Conservation (phyloP, 2,113 vertebrate species). For the Fregata magnificens region DNA sequence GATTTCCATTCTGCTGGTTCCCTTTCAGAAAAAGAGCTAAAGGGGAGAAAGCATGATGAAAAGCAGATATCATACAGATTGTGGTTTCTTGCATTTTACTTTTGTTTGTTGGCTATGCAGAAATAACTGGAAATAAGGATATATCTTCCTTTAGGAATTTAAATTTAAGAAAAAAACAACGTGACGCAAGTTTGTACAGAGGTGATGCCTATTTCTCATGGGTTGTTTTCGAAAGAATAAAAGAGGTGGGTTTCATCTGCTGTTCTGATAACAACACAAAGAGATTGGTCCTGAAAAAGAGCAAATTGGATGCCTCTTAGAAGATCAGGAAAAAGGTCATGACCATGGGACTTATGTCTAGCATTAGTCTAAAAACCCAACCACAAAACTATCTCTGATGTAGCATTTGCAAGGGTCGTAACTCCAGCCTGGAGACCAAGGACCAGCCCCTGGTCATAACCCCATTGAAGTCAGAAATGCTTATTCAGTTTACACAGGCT, state of each 20-base stretch:
- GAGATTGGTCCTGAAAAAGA: background rate
- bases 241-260: background rate
- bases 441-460: background rate
- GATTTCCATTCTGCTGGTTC: background rate
- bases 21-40: slow-evolving; percentile 2
- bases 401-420: background rate
- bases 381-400: background rate
- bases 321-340: background rate
- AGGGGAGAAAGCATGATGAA: background rate
- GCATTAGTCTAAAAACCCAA: background rate
- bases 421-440: background rate
- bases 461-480: background rate
- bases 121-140: background rate
- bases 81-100: background rate
- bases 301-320: background rate
- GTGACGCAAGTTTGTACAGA: rapidly evolving
- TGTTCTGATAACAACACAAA: background rate
- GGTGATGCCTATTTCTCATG: background rate
- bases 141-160: background rate
- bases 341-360: background rate
- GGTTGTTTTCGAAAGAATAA: background rate
- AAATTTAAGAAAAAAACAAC: background rate
- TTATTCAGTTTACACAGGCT: background rate
- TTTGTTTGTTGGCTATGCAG: background rate
- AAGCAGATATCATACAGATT: background rate